A percentile compares a stretch with the other conserved stretches of the same genome.
These are phyloP conservation scores for Scleropages formosus DNA, from an alignment of 2,797 vertebrate species.

Conservation along the genomic window DNA sequence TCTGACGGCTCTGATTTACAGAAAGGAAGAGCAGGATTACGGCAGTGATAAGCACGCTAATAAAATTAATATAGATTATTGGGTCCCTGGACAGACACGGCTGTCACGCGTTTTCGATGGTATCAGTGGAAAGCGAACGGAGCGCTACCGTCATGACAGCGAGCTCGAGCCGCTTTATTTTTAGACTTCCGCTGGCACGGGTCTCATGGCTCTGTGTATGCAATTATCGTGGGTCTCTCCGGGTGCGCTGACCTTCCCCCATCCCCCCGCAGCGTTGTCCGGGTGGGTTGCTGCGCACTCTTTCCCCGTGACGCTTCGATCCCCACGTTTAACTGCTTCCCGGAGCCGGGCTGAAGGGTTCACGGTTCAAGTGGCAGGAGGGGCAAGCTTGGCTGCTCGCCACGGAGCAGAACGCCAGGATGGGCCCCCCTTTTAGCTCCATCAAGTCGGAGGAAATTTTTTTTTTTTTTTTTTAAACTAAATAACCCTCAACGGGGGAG, in stretches of 20 bases:
- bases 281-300: not conserved
- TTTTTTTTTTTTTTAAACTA: too few species aligned
- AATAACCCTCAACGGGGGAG: not conserved
- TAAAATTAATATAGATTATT: slow-evolving; percentile 14
- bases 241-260: slow-evolving; percentile 19
- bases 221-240: slow-evolving; percentile 25
- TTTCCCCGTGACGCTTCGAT: not conserved
- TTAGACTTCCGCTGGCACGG: slow-evolving; percentile 23
- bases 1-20: not conserved
- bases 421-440: slow-evolving; percentile 13
- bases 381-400: not conserved
- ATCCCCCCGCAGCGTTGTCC: not conserved
- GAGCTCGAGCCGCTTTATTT: slow-evolving; percentile 16
- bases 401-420: not conserved
- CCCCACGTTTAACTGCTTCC: not conserved
- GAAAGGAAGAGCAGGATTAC: not conserved
- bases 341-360: not conserved
- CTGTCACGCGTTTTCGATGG: not conserved
- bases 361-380: too few species aligned
- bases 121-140: not conserved
- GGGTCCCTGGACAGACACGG: not conserved
- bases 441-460: not conserved
- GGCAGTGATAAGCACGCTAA: not conserved
- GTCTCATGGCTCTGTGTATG: slow-evolving; percentile 21
- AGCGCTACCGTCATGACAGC: slow-evolving; percentile 8